These are phyloP conservation scores for Labeo catla DNA, from an alignment of 2,113 vertebrate species.

Conservation along the genomic window DNA sequence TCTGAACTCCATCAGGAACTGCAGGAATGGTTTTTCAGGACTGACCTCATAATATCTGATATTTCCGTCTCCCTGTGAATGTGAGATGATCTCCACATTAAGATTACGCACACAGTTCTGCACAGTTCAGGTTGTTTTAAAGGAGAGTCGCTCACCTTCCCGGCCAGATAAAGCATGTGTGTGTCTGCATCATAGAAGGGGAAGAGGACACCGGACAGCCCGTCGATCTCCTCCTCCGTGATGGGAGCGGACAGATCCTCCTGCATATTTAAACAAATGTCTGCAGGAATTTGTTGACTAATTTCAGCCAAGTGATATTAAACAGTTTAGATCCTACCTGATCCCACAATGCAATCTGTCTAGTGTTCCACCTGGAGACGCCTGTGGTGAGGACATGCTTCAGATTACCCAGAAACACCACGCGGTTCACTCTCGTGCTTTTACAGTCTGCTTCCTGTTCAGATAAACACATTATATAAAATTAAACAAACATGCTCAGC, in stretches of 20 bases:
- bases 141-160: slow-evolving; percentile 74
- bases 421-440: slow-evolving; percentile 77
- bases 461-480: not conserved
- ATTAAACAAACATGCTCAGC: not conserved
- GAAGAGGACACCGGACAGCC: slow-evolving; percentile 81
- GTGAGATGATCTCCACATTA: not conserved
- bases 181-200: slow-evolving; percentile 84
- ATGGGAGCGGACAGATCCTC: slow-evolving; percentile 82
- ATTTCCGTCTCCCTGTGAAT: slow-evolving; percentile 82
- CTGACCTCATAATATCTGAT: slow-evolving; percentile 86
- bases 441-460: slow-evolving; percentile 79
- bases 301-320: not conserved
- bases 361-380: slow-evolving; percentile 83
- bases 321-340: slow-evolving; percentile 73
- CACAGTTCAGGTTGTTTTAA: not conserved
- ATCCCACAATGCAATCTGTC: slow-evolving; percentile 84
- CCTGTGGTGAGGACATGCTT: slow-evolving; percentile 81
- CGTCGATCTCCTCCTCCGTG: slow-evolving; percentile 82
- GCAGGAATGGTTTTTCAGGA: slow-evolving; percentile 83
- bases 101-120: not conserved
- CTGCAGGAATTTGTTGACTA: not conserved
- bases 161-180: slow-evolving; percentile 81
- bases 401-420: slow-evolving; percentile 83
- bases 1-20: slow-evolving; percentile 88
- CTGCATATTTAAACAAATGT: slow-evolving; percentile 58